Conservation (phyloP, 2,113 vertebrate genomes). For the Lepisosteus oculatus region DNA sequence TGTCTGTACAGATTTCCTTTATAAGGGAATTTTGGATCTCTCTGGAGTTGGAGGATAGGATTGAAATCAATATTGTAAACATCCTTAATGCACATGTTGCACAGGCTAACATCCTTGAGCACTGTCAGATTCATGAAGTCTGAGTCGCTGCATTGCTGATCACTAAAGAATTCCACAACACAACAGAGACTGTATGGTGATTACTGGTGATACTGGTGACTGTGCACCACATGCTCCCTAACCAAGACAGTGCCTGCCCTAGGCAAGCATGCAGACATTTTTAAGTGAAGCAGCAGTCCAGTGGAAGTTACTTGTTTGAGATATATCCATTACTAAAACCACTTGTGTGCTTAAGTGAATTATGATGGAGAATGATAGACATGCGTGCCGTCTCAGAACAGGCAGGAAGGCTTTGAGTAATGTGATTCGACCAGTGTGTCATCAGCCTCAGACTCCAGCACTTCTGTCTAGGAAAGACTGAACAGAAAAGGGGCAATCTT, state of each 20-base stretch:
- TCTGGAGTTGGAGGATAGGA: no score
- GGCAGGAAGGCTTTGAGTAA: neutral
- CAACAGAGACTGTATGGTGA: no score
- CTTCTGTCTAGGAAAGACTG: neutral
- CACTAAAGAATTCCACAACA: no score
- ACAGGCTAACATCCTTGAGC: no score
- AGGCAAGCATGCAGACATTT: neutral
- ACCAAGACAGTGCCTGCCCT: neutral
- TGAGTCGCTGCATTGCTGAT: no score
- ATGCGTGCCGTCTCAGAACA: neutral
- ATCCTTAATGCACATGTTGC: no score
- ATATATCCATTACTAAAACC: neutral
- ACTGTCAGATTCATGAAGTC: no score
- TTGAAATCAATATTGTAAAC: no score
- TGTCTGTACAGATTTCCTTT: no score
- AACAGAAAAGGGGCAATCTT: neutral
- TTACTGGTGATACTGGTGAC: neutral
- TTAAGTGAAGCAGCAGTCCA: no score
- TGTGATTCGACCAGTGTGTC: neutral
- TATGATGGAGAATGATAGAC: neutral
- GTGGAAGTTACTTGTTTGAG: neutral
- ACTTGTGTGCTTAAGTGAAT: constrained; percentile 7
- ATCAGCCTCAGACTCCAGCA: neutral
- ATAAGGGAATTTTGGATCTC: no score
- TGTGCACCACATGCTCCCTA: neutral